Evolutionary conservation across 2,113 vertebrate species (phyloP).

Genomic region (Vidua chalybeata): DNA sequence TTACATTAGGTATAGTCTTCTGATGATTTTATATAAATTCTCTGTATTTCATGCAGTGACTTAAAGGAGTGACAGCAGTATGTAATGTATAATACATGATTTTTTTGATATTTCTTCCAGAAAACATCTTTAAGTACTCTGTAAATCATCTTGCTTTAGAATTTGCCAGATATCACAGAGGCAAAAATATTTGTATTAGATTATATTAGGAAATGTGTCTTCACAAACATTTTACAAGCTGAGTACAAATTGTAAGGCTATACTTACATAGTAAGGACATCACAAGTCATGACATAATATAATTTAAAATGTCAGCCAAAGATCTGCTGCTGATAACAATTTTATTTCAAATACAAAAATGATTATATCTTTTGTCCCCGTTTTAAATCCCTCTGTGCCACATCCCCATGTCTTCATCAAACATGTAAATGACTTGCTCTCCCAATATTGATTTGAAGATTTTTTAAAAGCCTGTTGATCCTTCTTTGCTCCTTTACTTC

Average conservation of each 20-base stretch:
- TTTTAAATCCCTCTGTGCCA: neutral
- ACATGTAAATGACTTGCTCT: fast-evolving
- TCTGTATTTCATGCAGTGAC: neutral
- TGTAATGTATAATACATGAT: neutral
- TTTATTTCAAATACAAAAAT: neutral
- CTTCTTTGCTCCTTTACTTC: neutral
- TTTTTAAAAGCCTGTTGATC: neutral
- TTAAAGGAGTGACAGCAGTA: neutral
- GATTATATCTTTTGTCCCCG: neutral
- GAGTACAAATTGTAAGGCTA: neutral
- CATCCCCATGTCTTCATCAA: neutral
- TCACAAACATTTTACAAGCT: neutral
- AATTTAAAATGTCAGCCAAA: neutral
- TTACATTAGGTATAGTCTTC: neutral
- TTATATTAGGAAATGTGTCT: neutral
- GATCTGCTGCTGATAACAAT: neutral
- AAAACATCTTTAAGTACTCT: neutral
- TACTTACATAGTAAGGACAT: neutral
- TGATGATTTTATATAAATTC: neutral
- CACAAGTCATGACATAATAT: neutral
- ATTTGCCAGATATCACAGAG: neutral
- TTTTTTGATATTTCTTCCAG: neutral
- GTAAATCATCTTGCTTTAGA: neutral
- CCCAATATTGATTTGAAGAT: neutral
- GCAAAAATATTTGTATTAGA: neutral